Percentiles rank a stretch among this genome's conserved stretches.
These are phyloP conservation scores for Torymus tubicola DNA, from an alignment of 2,888 invertebrate species.

Conservation along the genomic window DNA sequence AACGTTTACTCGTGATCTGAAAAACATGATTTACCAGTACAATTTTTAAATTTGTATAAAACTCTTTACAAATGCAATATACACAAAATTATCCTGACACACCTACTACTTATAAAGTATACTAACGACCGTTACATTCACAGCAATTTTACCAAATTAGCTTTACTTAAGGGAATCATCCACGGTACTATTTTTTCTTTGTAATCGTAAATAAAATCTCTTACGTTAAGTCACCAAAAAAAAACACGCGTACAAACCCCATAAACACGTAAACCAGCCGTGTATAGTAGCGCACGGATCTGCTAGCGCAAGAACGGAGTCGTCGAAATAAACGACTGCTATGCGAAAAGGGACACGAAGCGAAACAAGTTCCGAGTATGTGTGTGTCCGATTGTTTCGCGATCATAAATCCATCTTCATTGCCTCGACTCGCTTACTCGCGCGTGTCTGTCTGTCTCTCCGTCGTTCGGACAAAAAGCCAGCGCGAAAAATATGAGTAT, in stretches of 20 bases:
- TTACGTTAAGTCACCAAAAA: background rate
- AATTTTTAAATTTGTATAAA: too few species aligned
- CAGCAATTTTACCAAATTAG: too few species aligned
- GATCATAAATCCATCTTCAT: conserved; percentile 47
- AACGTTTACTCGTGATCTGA: too few species aligned
- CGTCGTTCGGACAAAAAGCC: background rate
- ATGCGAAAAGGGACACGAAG: conserved; percentile 6
- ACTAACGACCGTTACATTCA: too few species aligned
- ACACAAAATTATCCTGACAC: too few species aligned
- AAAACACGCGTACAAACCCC: background rate
- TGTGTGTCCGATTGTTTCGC: conserved; percentile 29
- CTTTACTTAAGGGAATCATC: too few species aligned
- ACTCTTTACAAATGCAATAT: too few species aligned
- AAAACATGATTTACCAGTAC: too few species aligned
- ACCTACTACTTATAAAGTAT: too few species aligned
- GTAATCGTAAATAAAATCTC: too few species aligned
- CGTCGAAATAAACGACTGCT: conserved; percentile 33
- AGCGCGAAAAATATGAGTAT: conserved; percentile 1
- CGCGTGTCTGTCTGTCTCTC: background rate
- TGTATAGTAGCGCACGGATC: background rate
- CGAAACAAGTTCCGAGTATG: conserved; percentile 26
- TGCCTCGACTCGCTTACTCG: background rate
- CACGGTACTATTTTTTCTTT: too few species aligned
- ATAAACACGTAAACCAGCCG: background rate
- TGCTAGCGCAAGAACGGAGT: conserved; percentile 7